phyloP scores from a whole-genome alignment of 1,140 invertebrate genomes.

The Drosophila ambigua region DNA sequence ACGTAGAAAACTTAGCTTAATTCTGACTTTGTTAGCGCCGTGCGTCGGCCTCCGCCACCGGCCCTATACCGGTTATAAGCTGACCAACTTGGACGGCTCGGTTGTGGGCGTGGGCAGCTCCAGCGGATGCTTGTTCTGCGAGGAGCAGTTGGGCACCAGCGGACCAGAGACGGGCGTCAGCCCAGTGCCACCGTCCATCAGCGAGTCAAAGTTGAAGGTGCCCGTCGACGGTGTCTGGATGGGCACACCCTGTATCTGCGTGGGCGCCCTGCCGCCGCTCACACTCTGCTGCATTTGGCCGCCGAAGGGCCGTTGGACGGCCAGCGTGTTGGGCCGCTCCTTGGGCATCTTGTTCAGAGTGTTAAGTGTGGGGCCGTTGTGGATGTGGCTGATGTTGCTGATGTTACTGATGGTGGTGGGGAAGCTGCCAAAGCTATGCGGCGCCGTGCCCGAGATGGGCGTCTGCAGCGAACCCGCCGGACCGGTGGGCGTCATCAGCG shows the following conservation, averaged over 20 bases:
- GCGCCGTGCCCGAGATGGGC: conserved; percentile 61
- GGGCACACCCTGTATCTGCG: conserved; percentile 90
- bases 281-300: conserved; percentile 46
- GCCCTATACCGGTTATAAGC: conserved; percentile 86
- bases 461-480: conserved; percentile 70
- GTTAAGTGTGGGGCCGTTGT: conserved; percentile 71
- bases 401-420: conserved; percentile 24
- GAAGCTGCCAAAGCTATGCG: conserved; percentile 56
- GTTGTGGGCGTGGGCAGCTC: conserved; percentile 89
- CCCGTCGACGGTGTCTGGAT: conserved; percentile 95
- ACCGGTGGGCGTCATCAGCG: conserved; percentile 61
- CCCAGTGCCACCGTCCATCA: conserved; percentile 96
- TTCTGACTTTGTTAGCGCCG: conserved; percentile 64
- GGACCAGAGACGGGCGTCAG: conserved; percentile 92
- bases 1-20: conserved; percentile 64
- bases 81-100: conserved; percentile 89
- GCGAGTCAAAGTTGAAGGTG: conserved; percentile 94
- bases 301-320: conserved; percentile 77
- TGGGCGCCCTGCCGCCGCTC: conserved; percentile 73
- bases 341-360: conserved; percentile 84
- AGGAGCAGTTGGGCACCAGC: conserved; percentile 88
- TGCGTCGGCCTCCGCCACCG: conserved; percentile 38
- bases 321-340: conserved; percentile 87
- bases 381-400: conserved; percentile 17
- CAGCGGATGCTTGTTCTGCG: conserved; percentile 87